phyloP scores from a whole-genome alignment of 2,888 invertebrate species.

The Machimus atricapillus region DNA sequence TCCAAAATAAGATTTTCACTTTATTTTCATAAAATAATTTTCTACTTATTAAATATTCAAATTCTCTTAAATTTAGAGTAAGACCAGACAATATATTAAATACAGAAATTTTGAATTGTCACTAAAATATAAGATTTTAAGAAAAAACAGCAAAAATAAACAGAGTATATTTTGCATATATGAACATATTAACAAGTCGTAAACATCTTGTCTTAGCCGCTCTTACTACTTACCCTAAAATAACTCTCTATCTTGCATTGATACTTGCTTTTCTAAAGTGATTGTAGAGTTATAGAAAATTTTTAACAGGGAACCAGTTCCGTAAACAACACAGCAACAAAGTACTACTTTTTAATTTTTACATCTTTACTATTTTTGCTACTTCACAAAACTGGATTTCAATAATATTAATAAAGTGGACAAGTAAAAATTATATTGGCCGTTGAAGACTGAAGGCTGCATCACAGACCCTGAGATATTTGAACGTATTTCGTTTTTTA shows the following conservation, averaged over 20 bases:
- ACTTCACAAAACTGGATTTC: not conserved
- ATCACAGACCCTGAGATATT: constrained; percentile 32
- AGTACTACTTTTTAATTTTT: not conserved
- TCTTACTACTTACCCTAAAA: not conserved
- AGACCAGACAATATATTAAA: constrained; percentile 1
- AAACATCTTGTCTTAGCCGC: not conserved
- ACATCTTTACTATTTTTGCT: not conserved
- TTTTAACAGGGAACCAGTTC: not conserved
- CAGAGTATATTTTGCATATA: not conserved
- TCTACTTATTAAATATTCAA: constrained; percentile 24
- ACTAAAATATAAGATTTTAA: not conserved
- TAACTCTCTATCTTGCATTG: constrained; percentile 39
- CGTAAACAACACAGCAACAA: not conserved
- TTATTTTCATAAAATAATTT: constrained; percentile 12
- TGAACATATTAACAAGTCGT: constrained; percentile 11
- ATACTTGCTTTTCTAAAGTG: constrained; percentile 35
- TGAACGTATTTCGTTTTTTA: not conserved
- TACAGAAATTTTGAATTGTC: not conserved
- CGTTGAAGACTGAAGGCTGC: not conserved
- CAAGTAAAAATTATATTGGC: not conserved
- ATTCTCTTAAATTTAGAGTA: not conserved
- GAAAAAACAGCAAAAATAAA: constrained; percentile 16
- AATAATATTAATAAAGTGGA: not conserved
- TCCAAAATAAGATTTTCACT: constrained; percentile 1
- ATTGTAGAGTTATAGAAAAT: not conserved